Conservation (phyloP, 1,140 invertebrate species). For the Lamellibrachia luymesi region DNA sequence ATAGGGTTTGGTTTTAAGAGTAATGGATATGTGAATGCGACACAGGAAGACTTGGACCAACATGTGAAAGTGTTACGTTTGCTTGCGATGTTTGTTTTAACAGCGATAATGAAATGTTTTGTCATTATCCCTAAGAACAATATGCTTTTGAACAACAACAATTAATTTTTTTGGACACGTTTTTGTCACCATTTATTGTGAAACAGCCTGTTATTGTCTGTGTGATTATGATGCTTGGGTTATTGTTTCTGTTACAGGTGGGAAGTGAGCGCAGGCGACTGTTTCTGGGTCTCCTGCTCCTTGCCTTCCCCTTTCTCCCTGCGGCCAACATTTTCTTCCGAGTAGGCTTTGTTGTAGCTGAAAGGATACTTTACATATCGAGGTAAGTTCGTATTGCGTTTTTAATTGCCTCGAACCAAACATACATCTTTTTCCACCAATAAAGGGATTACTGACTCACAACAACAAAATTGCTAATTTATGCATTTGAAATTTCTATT, state of each 20-base stretch:
- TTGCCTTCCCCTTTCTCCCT: constrained; percentile 85
- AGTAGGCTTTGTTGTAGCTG: constrained; percentile 94
- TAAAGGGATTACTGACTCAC: background rate
- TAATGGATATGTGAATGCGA: too few species aligned
- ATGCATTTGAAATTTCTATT: background rate
- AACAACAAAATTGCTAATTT: background rate
- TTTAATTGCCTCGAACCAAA: background rate
- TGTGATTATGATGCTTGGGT: constrained; percentile 12
- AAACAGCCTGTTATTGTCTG: background rate
- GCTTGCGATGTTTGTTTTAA: too few species aligned
- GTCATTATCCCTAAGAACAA: too few species aligned
- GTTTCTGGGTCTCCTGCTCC: constrained; percentile 53
- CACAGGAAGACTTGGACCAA: too few species aligned
- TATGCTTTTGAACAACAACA: too few species aligned
- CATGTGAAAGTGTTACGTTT: too few species aligned
- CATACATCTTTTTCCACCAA: background rate
- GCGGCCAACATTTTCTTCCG: constrained; percentile 95
- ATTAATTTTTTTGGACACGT: too few species aligned
- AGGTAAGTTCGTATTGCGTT: constrained; percentile 60
- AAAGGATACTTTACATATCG: constrained; percentile 91
- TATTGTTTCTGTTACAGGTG: background rate
- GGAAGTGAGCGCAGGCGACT: background rate
- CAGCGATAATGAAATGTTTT: too few species aligned
- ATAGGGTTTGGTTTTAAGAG: too few species aligned
- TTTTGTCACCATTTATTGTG: too few species aligned